A percentile compares a stretch with the other conserved stretches of the same genome.
These are phyloP conservation scores for Dryobates pubescens DNA, from an alignment of 2,797 vertebrate species.

Conservation along the genomic window DNA sequence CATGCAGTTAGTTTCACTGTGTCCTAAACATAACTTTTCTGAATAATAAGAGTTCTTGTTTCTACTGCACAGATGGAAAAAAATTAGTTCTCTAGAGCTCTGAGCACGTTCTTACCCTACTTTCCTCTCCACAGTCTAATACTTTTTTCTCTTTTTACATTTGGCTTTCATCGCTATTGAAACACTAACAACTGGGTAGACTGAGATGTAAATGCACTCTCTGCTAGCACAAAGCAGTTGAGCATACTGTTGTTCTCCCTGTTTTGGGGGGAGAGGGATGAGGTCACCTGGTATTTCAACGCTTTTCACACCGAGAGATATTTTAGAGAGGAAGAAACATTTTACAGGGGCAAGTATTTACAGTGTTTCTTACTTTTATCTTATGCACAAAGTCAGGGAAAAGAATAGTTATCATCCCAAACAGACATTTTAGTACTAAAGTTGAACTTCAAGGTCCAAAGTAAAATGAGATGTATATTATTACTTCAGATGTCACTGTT, in stretches of 20 bases:
- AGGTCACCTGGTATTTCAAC: not conserved
- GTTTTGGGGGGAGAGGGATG: fast-evolving
- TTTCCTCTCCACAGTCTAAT: not conserved
- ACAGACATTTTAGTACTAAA: not conserved
- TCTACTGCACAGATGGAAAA: not conserved
- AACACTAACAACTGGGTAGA: not conserved
- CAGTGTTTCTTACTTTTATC: not conserved
- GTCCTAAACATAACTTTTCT: not conserved
- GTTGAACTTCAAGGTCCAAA: not conserved
- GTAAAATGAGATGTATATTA: not conserved
- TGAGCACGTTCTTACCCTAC: not conserved
- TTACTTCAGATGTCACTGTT: not conserved
- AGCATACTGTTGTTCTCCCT: not conserved
- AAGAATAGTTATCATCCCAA: not conserved
- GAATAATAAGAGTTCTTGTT: not conserved
- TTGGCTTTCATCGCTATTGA: not conserved
- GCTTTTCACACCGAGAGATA: not conserved
- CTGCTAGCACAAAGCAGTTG: not conserved
- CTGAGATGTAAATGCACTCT: not conserved
- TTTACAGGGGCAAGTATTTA: not conserved
- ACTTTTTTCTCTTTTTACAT: not conserved
- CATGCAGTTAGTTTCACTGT: not conserved
- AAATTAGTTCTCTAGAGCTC: not conserved
- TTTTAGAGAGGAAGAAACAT: not conserved
- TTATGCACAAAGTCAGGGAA: not conserved